These are phyloP conservation scores for Liodrosophila aerea DNA, from an alignment of 2,888 invertebrate species.

Conservation along the genomic window DNA sequence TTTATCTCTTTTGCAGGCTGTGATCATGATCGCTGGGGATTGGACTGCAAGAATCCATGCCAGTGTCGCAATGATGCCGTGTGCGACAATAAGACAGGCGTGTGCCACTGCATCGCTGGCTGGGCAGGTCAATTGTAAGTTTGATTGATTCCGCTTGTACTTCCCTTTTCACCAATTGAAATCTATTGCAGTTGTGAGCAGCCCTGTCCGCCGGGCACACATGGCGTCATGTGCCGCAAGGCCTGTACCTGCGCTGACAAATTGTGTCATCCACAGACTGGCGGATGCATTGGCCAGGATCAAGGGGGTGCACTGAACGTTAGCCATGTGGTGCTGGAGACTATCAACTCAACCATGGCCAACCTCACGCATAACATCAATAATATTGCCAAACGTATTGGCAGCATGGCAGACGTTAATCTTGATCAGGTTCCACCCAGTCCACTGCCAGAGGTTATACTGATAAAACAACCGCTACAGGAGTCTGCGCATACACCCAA, in stretches of 20 bases:
- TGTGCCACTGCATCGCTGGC: constrained; percentile 87
- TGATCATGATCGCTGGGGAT: constrained; percentile 88
- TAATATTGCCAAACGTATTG: constrained; percentile 77
- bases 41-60: constrained; percentile 87
- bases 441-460: constrained; percentile 78
- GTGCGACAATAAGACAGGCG: constrained; percentile 87
- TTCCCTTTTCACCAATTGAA: too few species aligned
- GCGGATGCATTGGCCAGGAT: constrained; percentile 58
- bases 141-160: too few species aligned
- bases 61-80: constrained; percentile 85
- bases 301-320: constrained; percentile 59
- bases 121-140: constrained; percentile 88
- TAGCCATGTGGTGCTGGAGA: constrained; percentile 80
- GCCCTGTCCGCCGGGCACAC: constrained; percentile 79
- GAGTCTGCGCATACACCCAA: constrained; percentile 75
- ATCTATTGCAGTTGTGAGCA: constrained; percentile 76
- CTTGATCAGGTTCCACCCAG: constrained; percentile 51
- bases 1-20: constrained; percentile 84
- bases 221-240: constrained; percentile 81
- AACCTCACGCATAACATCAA: constrained; percentile 81
- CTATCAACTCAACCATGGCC: constrained; percentile 80
- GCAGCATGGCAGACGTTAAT: constrained; percentile 50
- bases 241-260: constrained; percentile 76
- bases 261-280: constrained; percentile 74
- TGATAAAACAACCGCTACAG: constrained; percentile 77